Evolutionary conservation across 2,888 invertebrate genomes (phyloP).

Genomic region (Lepeophtheirus nordmannii): DNA sequence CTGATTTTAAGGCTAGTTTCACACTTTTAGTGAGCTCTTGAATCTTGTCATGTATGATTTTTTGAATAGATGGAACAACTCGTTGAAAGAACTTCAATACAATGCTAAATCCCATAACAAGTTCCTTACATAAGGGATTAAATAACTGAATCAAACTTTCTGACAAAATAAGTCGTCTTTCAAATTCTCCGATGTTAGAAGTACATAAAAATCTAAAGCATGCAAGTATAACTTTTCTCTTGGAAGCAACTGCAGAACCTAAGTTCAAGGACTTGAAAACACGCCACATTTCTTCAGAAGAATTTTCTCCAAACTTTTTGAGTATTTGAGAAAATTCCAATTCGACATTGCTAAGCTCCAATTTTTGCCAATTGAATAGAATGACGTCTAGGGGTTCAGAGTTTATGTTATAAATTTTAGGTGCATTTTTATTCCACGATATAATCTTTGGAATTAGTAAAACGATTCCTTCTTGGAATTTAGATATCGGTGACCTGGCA

Average conservation of each 20-base stretch:
- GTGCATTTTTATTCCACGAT: constrained; percentile 16
- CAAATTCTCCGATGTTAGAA: not conserved
- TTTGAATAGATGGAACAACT: not conserved
- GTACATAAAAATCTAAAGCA: not conserved
- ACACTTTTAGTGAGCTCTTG: not conserved
- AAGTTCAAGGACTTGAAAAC: not conserved
- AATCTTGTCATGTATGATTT: not conserved
- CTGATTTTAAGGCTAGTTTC: not conserved
- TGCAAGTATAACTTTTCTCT: not conserved
- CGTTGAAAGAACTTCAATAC: not conserved
- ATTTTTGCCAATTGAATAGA: not conserved
- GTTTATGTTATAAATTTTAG: not conserved
- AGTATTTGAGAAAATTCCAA: not conserved
- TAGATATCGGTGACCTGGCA: not conserved
- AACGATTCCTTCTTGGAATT: not conserved
- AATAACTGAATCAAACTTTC: not conserved
- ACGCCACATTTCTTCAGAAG: constrained; percentile 1
- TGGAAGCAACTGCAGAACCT: not conserved
- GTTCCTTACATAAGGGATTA: not conserved
- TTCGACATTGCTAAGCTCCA: not conserved
- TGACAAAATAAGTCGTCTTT: not conserved
- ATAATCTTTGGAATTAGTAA: not conserved
- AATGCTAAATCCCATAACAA: not conserved
- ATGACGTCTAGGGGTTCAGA: not conserved
- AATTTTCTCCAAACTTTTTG: not conserved